Base-by-base conservation (phyloP, 2,888 invertebrate species). In the Hyles lineata region DNA sequence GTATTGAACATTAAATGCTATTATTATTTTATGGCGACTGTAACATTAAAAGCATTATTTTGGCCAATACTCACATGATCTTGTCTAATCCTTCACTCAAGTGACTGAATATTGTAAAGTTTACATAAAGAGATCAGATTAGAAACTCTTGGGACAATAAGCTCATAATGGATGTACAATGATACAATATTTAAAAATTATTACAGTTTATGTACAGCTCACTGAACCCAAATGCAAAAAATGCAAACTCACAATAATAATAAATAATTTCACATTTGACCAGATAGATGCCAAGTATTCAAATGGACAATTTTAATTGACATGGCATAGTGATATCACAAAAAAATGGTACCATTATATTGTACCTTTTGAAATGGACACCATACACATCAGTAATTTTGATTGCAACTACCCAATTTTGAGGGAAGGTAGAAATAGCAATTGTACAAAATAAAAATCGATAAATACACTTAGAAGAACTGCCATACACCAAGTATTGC, bases 401-500 rank as follows among this genome's bases (percentile, higher is more conserved):
- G 79, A 92, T 92, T 93, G 91, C 91, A 91, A 87, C 92, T 92
- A 92, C 92, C 93, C 91, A 90, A 86, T 87, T 85, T 82, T 82
- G 77, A 83, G 83, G 84, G 85, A 69, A 87, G 87, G 87, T 89
- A 90, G 87, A 86, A 80, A 82, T 81, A 86, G 85, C 78, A 78
- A 82, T 78, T 81, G 81, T 85, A 85, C 81, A 85, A 85, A 83
- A 43, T 43, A 78, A 43, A 79, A 52, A 62, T 62, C 63, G 52
- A 55, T 70, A 55, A 71, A 73, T 70, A 77, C 55, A 75, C 78
- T 96, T 96, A 96, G 90, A 96, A 96, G 90, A 96, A 96, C 88
- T 96, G 97, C 97, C 98, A 98, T 83, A 97, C 97, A 74, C 98
- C 98, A 70, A 98, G 96, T 75, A 98, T 96, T 74, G 98, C 97